Evolutionary conservation across 2,113 vertebrate genomes (phyloP), one percentile per base, ranked within the genome.

Genomic region (Thamnaconus septentrionalis): DNA sequence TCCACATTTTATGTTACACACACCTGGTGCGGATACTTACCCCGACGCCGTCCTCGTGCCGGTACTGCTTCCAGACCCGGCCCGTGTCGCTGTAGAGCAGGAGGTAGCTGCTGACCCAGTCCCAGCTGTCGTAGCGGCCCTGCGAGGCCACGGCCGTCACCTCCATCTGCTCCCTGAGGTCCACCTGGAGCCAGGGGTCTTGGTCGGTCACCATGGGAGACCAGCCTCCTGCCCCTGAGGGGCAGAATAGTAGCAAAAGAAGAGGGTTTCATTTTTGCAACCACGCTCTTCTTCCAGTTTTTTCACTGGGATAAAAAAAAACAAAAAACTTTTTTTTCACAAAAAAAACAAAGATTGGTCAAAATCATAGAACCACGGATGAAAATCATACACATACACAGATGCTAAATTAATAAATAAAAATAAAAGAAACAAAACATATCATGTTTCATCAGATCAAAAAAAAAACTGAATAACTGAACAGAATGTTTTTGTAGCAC

Each of bases 51-150:
- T 96, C 94, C 8, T 97, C 95, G 41, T 97, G 92, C 39, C 92
- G 84, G 86, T 97, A 95, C 71, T 95, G 94, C 41, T 89, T 96
- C 97, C 97, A 99, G 78, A 93, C 93, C 52, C 85, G 91, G 11
- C 95, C 96, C 0, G 95, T 97, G 88, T 99, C 97, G 3, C 97
- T 98, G 91, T 94, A 94, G 86, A 98, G 94, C 43, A 99, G 92
- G 0, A 79, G 88, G 41, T 95, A 99, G 56, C 92, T 91, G 5
- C 92, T 96, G 76, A 97, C 94, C 96, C 96, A 98, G 89, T 98
- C 96, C 49, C 93, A 95, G 89, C 96, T 98, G 56, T 95, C 93
- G 0, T 94, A 90, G 11, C 95, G 87, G 46, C 97, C 97, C 85
- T 99, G 97, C 0, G 96, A 98, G 78, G 96, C 95, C 7, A 97